Conservation (phyloP, 2,888 invertebrate genomes). For the Silvanus unidentatus region DNA sequence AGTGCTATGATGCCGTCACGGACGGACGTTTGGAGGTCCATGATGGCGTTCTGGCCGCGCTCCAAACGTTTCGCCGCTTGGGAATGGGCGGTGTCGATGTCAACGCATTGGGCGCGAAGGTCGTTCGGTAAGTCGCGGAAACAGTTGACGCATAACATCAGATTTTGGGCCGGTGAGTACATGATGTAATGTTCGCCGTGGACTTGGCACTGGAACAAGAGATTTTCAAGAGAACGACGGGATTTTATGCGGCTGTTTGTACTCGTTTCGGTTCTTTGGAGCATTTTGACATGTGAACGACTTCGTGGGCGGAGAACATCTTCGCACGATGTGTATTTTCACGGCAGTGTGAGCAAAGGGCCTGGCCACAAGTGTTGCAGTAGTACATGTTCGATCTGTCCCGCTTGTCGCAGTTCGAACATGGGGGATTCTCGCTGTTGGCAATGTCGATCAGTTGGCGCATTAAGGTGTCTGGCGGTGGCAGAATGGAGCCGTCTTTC, state of each 20-base stretch:
- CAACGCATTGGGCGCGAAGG: conserved; percentile 62
- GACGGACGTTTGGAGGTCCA: conserved; percentile 53
- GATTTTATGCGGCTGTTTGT: too few species aligned
- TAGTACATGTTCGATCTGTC: conserved; percentile 67
- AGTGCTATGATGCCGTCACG: conserved; percentile 61
- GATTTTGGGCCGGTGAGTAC: conserved; percentile 63
- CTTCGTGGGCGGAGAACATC: conserved; percentile 70
- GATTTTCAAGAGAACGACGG: too few species aligned
- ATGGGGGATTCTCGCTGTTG: conserved; percentile 64
- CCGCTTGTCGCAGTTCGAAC: conserved; percentile 72
- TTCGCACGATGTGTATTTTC: conserved; percentile 70
- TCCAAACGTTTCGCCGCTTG: conserved; percentile 66
- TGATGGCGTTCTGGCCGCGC: conserved; percentile 49
- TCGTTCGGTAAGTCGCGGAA: conserved; percentile 65
- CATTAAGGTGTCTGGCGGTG: conserved; percentile 61
- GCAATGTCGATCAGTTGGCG: conserved; percentile 65
- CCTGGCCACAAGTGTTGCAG: conserved; percentile 74
- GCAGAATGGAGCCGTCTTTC: conserved; percentile 57
- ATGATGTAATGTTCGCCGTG: conserved; percentile 72
- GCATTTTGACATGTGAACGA: conserved; percentile 66
- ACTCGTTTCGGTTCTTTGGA: conserved; percentile 62
- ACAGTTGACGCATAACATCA: conserved; percentile 69
- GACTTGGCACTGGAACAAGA: conserved; percentile 50
- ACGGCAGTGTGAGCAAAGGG: conserved; percentile 63
- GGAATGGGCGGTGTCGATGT: conserved; percentile 68